Evolutionary conservation across 2,797 vertebrate species (phyloP).

Genomic region (Lepus townsendii): DNA sequence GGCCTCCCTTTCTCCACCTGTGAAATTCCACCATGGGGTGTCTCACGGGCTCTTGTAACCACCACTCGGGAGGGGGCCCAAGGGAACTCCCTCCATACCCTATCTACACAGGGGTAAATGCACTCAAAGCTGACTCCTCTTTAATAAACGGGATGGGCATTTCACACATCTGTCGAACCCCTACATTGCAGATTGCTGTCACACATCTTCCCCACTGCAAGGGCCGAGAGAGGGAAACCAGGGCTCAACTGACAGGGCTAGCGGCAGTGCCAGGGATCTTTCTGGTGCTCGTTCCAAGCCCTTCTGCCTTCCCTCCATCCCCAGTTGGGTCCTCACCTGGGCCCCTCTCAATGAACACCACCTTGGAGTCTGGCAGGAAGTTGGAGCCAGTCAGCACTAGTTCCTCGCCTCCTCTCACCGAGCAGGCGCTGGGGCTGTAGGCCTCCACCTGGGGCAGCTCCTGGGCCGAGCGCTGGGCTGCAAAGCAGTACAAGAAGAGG

Average conservation of each 20-base stretch:
- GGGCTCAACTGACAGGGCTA: neutral
- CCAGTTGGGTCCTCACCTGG: constrained; percentile 89
- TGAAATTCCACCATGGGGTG: neutral
- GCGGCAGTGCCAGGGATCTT: neutral
- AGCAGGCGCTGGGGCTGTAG: constrained; percentile 93
- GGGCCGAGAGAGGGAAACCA: constrained; percentile 15
- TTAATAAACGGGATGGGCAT: neutral
- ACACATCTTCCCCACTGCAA: neutral
- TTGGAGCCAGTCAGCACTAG: constrained; percentile 93
- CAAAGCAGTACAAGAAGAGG: constrained; percentile 35
- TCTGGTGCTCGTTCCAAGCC: neutral
- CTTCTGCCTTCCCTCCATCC: neutral
- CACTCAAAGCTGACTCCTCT: constrained; percentile 45
- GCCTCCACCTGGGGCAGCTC: constrained; percentile 96
- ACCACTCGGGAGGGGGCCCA: neutral
- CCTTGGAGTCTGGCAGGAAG: constrained; percentile 95
- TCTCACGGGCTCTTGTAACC: neutral
- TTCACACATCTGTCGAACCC: constrained; percentile 31
- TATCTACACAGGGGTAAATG: neutral
- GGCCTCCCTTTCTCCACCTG: neutral
- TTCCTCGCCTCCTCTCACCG: constrained; percentile 94
- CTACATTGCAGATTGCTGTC: neutral
- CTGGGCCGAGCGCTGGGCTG: constrained; percentile 97
- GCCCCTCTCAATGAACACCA: constrained; percentile 95
- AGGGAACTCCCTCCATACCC: neutral